A percentile compares a stretch with the other conserved stretches of the same genome.
Evolutionary conservation across 2,113 vertebrate species (phyloP).

Genomic region (Plecotus auritus): DNA sequence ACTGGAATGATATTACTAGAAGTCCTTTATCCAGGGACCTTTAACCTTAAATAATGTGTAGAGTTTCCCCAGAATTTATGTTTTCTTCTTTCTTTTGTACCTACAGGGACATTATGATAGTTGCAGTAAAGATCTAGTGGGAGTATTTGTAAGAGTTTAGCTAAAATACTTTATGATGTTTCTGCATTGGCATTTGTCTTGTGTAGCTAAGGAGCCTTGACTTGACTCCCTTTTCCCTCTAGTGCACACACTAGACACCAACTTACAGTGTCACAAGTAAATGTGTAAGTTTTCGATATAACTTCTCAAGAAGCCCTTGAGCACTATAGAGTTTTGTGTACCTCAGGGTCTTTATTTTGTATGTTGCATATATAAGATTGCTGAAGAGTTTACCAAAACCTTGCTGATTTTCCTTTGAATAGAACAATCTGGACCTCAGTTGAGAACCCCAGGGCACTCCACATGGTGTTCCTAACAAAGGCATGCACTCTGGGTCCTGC

Average conservation of each 20-base stretch:
- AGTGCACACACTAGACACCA: background rate
- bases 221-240: background rate
- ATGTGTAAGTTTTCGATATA: background rate
- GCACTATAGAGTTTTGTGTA: background rate
- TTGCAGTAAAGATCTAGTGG: background rate
- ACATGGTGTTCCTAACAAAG: background rate
- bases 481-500: background rate
- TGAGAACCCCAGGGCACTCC: background rate
- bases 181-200: background rate
- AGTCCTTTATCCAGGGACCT: background rate
- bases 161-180: background rate
- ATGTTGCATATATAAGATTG: background rate
- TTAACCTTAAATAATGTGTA: background rate
- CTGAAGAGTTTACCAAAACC: background rate
- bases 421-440: background rate
- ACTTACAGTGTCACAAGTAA: background rate
- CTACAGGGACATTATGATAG: background rate
- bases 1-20: background rate
- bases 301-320: background rate
- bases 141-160: background rate
- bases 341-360: background rate
- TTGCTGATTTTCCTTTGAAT: background rate
- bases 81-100: background rate
- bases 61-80: background rate
- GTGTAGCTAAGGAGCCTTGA: background rate